phyloP scores from a whole-genome alignment of 2,113 vertebrate species.

The Leucoraja erinaceus region DNA sequence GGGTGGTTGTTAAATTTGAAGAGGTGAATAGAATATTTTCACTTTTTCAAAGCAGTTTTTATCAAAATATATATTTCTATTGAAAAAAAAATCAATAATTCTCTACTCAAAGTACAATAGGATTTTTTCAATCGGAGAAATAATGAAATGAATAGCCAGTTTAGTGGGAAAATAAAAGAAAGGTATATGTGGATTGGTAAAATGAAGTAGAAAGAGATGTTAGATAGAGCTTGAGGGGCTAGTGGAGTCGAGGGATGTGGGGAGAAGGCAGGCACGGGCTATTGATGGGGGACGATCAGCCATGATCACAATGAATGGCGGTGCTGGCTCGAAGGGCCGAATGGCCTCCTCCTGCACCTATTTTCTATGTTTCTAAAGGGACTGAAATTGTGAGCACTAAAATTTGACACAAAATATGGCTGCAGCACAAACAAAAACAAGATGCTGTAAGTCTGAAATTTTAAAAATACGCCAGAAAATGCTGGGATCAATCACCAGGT shows the following conservation, averaged over 20 bases:
- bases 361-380: no score
- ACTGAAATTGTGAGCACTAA: neutral
- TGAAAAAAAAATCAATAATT: neutral
- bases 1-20: no score
- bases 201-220: neutral
- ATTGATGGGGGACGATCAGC: no score
- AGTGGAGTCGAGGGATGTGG: no score
- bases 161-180: neutral
- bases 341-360: no score
- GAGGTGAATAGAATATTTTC: neutral
- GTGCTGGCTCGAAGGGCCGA: no score
- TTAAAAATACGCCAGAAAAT: no score
- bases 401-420: neutral
- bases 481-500: no score
- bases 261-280: no score
- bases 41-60: neutral
- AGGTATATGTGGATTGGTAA: neutral
- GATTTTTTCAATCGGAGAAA: neutral
- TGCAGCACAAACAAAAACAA: neutral
- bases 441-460: no score
- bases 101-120: neutral
- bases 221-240: no score
- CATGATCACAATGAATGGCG: no score
- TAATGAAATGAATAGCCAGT: neutral
- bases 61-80: neutral